Evolutionary conservation across 2,888 invertebrate species (phyloP), one percentile per base, ranked within the genome.

Genomic region (Hydrotaea cyrtoneurina): DNA sequence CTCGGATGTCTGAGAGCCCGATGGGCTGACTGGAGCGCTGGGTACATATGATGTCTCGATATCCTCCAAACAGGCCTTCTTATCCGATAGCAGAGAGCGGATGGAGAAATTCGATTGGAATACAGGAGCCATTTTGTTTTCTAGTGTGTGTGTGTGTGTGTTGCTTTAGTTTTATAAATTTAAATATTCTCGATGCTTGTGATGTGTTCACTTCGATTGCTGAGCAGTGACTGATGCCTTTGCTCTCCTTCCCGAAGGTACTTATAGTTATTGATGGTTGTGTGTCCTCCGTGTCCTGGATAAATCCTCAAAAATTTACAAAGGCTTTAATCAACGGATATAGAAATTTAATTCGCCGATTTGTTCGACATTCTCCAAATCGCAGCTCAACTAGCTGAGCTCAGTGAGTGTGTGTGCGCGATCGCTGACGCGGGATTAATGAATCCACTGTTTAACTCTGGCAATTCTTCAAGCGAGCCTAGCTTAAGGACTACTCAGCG

Each of bases 51-150:
- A 8, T n/a, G 53, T 43, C 21, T 46, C 19, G 11, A 17, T 55
- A 23, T 78, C 66, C 7, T 83, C 53, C 5, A 78, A 31, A 31
- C 59, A 43, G 7, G 46, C 21, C 53, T 66, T 78, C 11, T 50
- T 85, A 39, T 84, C 83, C 21, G 87, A 82, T 26, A 90, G 82
- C 55, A 90, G 82, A 4, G 90, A 88, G 23, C 90, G 87, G 46
- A 90, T 90, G 26, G 90, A 90, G 78, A 90, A 90, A 53, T 88
- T 90, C 0, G 90, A 90, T 57, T 90, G 78, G 19, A 90, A 89
- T 2, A 88, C 86, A 2, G 88, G 85, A 36, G 87, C 75, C 76
- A 89, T 97, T 66, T 66, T 31, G 66, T 53, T 31, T 62, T 69
- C 43, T 13, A 26, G 7, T 21, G 69, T 36, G 21, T 62, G 0